phyloP scores from a whole-genome alignment of 37 sponge, comb jelly and placozoan genomes.

The Halisarca cf. caerulea region DNA sequence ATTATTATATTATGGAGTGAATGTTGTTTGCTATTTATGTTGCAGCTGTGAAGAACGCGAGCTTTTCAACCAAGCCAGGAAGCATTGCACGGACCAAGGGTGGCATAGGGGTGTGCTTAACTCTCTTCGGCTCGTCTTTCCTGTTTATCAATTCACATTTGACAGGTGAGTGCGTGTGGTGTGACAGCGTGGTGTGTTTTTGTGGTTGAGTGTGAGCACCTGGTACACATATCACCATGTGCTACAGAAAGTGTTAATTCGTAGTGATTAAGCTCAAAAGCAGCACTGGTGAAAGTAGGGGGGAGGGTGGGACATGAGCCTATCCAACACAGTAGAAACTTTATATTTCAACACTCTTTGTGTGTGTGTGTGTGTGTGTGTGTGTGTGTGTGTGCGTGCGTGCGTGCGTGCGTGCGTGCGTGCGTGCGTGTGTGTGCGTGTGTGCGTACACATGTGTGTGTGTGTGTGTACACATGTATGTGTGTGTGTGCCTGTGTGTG shows the following conservation, averaged over 20 bases:
- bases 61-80: constrained; percentile 67
- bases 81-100: constrained; percentile 85
- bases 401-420: no score
- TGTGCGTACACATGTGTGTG: background rate
- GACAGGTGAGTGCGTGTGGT: constrained; percentile 58
- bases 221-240: background rate
- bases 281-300: no score
- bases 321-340: no score
- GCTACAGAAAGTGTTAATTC: background rate
- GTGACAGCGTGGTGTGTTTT: no score
- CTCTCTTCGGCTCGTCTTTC: constrained; percentile 86
- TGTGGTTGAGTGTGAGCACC: background rate
- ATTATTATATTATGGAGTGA: no score
- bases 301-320: no score
- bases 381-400: no score
- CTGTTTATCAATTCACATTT: constrained; percentile 91
- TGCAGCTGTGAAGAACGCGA: constrained; percentile 56
- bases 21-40: background rate
- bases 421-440: constrained; percentile 27
- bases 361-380: no score
- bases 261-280: no score
- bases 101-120: constrained; percentile 73
- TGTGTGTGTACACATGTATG: constrained; percentile 14
- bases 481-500: constrained; percentile 25
- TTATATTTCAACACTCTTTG: no score